phyloP scores from a whole-genome alignment of 2,888 invertebrate genomes.

The Palloptera scutellata region DNA sequence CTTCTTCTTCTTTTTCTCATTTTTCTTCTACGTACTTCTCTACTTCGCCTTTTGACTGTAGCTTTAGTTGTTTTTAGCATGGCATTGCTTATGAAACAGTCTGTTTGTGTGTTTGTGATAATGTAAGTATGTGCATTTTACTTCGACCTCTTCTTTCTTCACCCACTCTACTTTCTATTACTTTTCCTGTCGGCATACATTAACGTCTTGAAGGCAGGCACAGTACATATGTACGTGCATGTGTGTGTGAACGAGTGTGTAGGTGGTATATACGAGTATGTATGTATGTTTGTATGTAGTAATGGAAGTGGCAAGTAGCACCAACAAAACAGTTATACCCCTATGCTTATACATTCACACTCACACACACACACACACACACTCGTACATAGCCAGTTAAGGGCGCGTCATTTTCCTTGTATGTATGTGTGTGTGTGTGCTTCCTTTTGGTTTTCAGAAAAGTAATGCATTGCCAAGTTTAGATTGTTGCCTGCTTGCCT shows the following conservation, averaged over 20 bases:
- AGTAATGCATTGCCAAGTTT: too few species aligned
- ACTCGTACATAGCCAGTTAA: background rate
- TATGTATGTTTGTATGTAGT: conserved; percentile 1
- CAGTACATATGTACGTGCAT: background rate
- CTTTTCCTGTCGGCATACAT: conserved; percentile 7
- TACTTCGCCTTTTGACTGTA: background rate
- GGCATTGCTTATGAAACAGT: background rate
- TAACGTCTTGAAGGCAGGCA: background rate
- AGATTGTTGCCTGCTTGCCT: too few species aligned
- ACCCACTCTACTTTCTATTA: background rate
- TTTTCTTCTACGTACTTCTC: background rate
- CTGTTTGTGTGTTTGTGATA: background rate
- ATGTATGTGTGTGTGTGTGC: too few species aligned
- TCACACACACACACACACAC: background rate
- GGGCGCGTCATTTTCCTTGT: too few species aligned
- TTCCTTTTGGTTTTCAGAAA: too few species aligned
- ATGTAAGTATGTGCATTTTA: background rate
- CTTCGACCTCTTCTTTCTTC: background rate
- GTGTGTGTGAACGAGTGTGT: too few species aligned
- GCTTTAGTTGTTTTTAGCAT: conserved; percentile 8
- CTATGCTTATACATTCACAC: background rate
- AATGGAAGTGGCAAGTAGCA: background rate
- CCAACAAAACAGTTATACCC: background rate
- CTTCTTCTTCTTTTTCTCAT: conserved; percentile 41
- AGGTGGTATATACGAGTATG: conserved; percentile 3